Percentiles rank a stretch among this genome's conserved stretches.
Evolutionary conservation across 2,888 invertebrate genomes (phyloP).

Genomic region (Didymodactylos carnosus): DNA sequence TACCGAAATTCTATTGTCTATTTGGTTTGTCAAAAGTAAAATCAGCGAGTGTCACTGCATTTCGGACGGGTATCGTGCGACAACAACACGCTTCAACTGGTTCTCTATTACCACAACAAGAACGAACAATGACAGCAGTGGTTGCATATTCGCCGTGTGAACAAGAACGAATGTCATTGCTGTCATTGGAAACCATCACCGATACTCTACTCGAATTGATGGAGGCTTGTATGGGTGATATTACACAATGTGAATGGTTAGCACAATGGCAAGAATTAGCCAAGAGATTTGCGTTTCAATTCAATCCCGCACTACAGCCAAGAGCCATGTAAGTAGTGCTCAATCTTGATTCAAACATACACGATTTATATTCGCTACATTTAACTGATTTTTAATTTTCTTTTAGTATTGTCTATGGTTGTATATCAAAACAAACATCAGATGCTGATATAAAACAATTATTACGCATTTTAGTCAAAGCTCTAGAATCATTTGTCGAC

Average conservation of each 20-base stretch:
- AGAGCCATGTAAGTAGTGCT: constrained; percentile 47
- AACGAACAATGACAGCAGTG: not conserved
- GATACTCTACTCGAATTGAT: constrained; percentile 87
- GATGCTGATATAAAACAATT: constrained; percentile 70
- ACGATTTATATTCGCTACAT: too few species aligned
- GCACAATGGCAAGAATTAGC: constrained; percentile 77
- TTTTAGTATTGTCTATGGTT: constrained; percentile 65
- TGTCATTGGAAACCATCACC: constrained; percentile 75
- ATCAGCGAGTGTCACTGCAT: constrained; percentile 88
- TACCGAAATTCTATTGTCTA: constrained; percentile 84
- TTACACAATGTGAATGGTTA: constrained; percentile 79
- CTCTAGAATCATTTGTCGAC: constrained; percentile 66
- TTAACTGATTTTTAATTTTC: not conserved
- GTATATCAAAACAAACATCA: constrained; percentile 53
- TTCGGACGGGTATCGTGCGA: constrained; percentile 44
- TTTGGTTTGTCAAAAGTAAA: constrained; percentile 95
- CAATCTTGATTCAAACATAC: too few species aligned
- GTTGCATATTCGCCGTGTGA: not conserved
- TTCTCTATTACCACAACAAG: not conserved
- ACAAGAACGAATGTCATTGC: constrained; percentile 62
- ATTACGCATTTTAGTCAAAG: constrained; percentile 66
- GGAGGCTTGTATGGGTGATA: constrained; percentile 86
- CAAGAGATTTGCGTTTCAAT: constrained; percentile 78
- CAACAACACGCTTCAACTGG: constrained; percentile 17
- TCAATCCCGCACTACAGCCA: constrained; percentile 86